These are phyloP conservation scores for Odontocolon sp. DNA, from an alignment of 2,888 invertebrate genomes.

Conservation along the genomic window DNA sequence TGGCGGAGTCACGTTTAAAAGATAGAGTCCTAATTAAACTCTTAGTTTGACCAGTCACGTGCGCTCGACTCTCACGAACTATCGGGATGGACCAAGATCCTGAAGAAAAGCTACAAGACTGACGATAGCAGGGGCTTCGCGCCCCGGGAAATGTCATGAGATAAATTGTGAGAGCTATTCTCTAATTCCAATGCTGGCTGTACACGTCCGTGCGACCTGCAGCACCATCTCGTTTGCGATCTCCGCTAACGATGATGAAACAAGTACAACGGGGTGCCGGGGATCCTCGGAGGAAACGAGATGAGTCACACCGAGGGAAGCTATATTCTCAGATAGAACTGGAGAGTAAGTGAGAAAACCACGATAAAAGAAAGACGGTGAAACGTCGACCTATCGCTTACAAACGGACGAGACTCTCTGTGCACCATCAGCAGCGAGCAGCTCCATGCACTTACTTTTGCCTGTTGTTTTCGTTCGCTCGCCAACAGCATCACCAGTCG, in stretches of 20 bases:
- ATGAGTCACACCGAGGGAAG: slow-evolving; percentile 63
- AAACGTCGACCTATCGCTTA: slow-evolving; percentile 11
- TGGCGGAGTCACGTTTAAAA: slow-evolving; percentile 48
- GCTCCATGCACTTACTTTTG: too few species aligned
- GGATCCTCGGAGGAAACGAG: slow-evolving; percentile 49
- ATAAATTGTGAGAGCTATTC: slow-evolving; percentile 62
- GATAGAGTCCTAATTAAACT: slow-evolving; percentile 62
- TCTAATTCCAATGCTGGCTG: slow-evolving; percentile 29
- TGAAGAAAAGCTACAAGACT: slow-evolving; percentile 25
- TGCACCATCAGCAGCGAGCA: slow-evolving; percentile 34
- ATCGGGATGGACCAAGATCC: slow-evolving; percentile 43
- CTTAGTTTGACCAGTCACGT: slow-evolving; percentile 64
- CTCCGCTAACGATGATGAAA: slow-evolving; percentile 74
- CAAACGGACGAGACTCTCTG: slow-evolving; percentile 16
- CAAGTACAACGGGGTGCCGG: slow-evolving; percentile 57
- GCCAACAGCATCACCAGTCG: slow-evolving; percentile 41
- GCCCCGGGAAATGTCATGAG: slow-evolving; percentile 54
- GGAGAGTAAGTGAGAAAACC: slow-evolving; percentile 21
- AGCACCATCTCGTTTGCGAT: too few species aligned
- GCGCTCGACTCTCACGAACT: slow-evolving; percentile 4
- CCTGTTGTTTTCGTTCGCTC: slow-evolving; percentile 54
- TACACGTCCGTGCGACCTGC: neutral
- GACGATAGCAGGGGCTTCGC: slow-evolving; percentile 30
- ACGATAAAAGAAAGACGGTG: slow-evolving; percentile 26
- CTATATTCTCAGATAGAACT: slow-evolving; percentile 2